Base-by-base conservation (phyloP, 2,888 invertebrate genomes). In the Pristionchus maxplancki region DNA sequence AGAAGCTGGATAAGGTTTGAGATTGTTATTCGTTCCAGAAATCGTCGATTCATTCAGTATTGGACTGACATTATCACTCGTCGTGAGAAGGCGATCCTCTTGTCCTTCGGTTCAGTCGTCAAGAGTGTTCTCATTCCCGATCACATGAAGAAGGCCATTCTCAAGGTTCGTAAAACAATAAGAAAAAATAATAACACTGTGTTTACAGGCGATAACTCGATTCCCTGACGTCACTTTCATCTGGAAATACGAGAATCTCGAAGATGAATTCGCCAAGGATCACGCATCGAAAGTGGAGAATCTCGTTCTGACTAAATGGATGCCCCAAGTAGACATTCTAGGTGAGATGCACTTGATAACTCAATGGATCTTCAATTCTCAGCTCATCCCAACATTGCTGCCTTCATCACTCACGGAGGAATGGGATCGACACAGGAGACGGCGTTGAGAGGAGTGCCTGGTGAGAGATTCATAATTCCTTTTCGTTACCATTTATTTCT, bases 71-170 rank as follows among this genome's bases (percentile, higher is more conserved):
- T 91, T 83, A 53, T 91, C 48, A 89, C 64, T 74, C 88, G 87
- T 74, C 71, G 91, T 34, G 53, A 88, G 50, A 89, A 89, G 58
- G 89, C 89, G 17, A 90, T 92, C 24, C 89, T 91, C 24, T 88
- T 92, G 5, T 92, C 91, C 11, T 92, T 92, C 82, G 92, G 92
- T 37, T 89, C 90, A 1, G 89, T 92, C 13, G 91, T 53, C 53
- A 83, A 58, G 53, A 83, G 82, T 20, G 24, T 28, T 53, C 37
- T 34, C 1, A n/a, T 83, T 13, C 50, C 50, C 11, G 34, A 53
- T 2, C 24, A 17, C 53, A 37, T 83, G 34, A 83, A 83, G 24
- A 31, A 44, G 34, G n/a, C 44, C 15, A 34, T 83, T 17, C 34
- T 83, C 28, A 83, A 50, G 82, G 82, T 83, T 1, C 20, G 34